Percentiles rank a stretch among this genome's conserved stretches.
phyloP scores from a whole-genome alignment of 1,140 invertebrate species.

The Harpegnathos saltator region DNA sequence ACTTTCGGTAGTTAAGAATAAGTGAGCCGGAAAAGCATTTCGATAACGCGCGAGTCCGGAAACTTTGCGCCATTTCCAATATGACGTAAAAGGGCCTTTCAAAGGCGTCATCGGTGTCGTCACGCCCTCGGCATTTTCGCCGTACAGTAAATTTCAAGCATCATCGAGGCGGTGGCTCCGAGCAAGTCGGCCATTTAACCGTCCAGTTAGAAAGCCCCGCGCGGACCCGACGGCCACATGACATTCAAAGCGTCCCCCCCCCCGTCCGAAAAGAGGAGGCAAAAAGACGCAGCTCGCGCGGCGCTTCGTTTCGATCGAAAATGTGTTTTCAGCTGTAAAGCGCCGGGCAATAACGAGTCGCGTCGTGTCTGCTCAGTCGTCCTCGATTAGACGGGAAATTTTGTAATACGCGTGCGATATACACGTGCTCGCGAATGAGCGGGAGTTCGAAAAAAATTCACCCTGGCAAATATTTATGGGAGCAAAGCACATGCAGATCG shows the following conservation, averaged over 20 bases:
- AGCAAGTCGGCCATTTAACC: conserved; percentile 44
- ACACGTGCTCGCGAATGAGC: not conserved
- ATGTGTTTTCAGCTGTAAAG: not conserved
- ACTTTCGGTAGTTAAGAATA: conserved; percentile 50
- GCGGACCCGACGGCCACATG: not conserved
- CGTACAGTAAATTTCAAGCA: conserved; percentile 49
- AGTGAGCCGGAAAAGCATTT: conserved; percentile 49
- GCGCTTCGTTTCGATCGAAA: not conserved
- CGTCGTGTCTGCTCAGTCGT: no score
- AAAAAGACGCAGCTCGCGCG: not conserved
- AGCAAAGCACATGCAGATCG: not conserved
- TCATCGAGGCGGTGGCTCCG: conserved; percentile 36
- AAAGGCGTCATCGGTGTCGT: conserved; percentile 34
- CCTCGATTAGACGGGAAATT: no score
- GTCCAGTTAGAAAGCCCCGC: conserved; percentile 21
- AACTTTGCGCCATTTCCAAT: conserved; percentile 59
- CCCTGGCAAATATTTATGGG: not conserved
- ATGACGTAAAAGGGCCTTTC: conserved; percentile 53
- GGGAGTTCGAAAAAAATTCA: not conserved
- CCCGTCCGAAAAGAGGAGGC: not conserved
- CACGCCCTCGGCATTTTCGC: conserved; percentile 29
- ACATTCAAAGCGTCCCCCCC: not conserved
- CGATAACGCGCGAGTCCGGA: conserved; percentile 43
- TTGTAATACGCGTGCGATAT: no score
- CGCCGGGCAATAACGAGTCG: not conserved